Evolutionary conservation across 2,797 vertebrate species (phyloP), one percentile per base, ranked within the genome.

Genomic region (Meriones psammophilus): DNA sequence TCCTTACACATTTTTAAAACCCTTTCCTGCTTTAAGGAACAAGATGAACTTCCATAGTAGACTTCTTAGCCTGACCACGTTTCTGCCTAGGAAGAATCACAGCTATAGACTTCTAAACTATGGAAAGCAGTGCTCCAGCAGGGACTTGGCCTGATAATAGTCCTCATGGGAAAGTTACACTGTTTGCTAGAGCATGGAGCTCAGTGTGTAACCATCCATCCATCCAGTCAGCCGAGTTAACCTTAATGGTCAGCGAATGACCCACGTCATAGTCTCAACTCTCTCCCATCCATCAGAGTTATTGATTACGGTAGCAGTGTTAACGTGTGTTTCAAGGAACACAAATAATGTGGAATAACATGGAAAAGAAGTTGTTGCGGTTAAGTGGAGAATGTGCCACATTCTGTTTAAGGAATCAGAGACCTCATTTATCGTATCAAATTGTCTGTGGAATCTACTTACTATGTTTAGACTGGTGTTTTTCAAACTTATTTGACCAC

Each of bases 271-370:
- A 94, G 86, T 66, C 73, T 0, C 0, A 87, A 89, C 94, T 96
- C 79, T 85, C 39, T 80, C 62, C 42, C 91, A 97, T 97, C 94
- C 91, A 94, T 97, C 97, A 97, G 92, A 93, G 84, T 96, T 97
- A 97, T 89, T 95, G 97, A 98, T 97, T 95, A 94, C 93, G 91
- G 85, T 28, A 26, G 56, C 60, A 79, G 71, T 68, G 91, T 94
- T 94, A 97, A 93, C 74, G 76, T 24, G 58, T 46, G 86, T 74
- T 86, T 95, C 88, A 79, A 78, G 76, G 74, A 95, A 89, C 73
- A 95, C 30, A 74, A 91, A 88, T 74, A 86, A 91, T 42, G 85
- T 3, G 80, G 88, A 54, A 80, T 60, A 74, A 5, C 33, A 89
- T 46, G 81, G 60, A 64, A 77, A 85, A 60, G 76, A 96, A 62